These are phyloP conservation scores for Porites lobata DNA, from an alignment of 92 coral and sea anemone species.

Conservation along the genomic window DNA sequence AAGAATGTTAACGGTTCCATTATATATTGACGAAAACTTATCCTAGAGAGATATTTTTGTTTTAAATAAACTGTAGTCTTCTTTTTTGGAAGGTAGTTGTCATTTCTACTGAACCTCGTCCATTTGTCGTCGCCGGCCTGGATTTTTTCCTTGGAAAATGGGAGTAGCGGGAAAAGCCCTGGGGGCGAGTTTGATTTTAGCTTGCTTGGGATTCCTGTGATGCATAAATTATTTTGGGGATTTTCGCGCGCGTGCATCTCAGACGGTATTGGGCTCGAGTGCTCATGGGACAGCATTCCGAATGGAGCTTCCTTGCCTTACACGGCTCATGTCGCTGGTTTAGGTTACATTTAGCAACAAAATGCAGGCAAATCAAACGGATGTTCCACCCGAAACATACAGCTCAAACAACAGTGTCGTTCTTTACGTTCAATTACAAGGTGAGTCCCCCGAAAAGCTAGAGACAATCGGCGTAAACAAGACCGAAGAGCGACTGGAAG, in stretches of 20 bases:
- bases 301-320: not conserved
- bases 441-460: not conserved
- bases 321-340: not conserved
- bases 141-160: too few relatives aligned
- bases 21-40: too few relatives aligned
- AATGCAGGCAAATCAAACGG: conserved; percentile 20
- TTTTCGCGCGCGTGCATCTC: conserved; percentile 7
- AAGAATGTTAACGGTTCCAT: too few relatives aligned
- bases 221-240: not conserved
- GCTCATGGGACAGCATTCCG: conserved; percentile 8
- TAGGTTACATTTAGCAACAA: not conserved
- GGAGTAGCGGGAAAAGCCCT: too few relatives aligned
- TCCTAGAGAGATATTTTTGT: too few relatives aligned
- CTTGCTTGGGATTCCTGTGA: not conserved
- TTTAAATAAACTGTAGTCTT: too few relatives aligned
- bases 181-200: too few relatives aligned
- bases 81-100: too few relatives aligned
- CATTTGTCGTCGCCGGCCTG: too few relatives aligned
- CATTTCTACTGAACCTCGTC: too few relatives aligned
- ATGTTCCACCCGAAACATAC: not conserved
- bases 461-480: not conserved
- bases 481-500: not conserved
- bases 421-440: not conserved
- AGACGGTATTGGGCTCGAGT: not conserved
- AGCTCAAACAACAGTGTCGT: conserved; percentile 4